Conservation (phyloP, 2,113 vertebrate species). For the Rhineura floridana region DNA sequence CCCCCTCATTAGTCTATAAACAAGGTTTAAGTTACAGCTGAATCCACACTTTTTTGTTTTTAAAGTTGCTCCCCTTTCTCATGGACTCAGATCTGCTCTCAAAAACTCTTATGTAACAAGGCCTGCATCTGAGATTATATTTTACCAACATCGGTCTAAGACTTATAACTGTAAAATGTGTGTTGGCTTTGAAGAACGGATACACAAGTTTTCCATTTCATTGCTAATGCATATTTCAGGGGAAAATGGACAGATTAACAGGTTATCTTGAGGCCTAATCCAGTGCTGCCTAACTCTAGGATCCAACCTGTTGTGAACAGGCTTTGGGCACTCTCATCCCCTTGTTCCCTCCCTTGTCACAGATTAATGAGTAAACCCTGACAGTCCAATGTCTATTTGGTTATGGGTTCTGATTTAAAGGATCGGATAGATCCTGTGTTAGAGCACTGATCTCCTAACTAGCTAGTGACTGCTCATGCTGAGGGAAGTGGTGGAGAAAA, state of each 20-base stretch:
- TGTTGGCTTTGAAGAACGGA: neutral
- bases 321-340: neutral
- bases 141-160: neutral
- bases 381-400: neutral
- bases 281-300: neutral
- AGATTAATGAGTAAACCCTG: neutral
- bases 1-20: too few species aligned
- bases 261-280: neutral
- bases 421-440: neutral
- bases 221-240: neutral
- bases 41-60: neutral
- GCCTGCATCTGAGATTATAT: neutral
- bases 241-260: neutral
- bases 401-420: neutral
- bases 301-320: too few species aligned
- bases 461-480: neutral
- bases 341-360: neutral
- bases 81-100: neutral
- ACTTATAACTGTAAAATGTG: neutral
- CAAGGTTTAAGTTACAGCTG: neutral
- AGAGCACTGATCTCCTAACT: neutral
- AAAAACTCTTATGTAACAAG: neutral
- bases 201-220: neutral
- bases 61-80: neutral
- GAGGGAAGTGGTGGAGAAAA: neutral